These are phyloP conservation scores for Serripes groenlandicus DNA, from an alignment of 2,888 invertebrate genomes.

Conservation along the genomic window DNA sequence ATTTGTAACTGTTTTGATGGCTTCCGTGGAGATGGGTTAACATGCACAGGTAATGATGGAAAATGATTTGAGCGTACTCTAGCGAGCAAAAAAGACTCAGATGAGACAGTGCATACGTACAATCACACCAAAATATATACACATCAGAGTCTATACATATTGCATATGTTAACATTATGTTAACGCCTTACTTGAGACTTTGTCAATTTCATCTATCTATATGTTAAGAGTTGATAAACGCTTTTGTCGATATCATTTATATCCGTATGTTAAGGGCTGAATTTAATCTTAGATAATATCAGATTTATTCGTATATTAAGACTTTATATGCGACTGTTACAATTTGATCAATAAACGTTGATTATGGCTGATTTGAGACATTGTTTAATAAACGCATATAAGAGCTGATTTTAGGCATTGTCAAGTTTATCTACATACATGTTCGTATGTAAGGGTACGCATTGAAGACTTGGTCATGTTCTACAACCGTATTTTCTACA, in stretches of 20 bases:
- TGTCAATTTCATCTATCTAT: neutral
- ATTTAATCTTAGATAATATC: too few species aligned
- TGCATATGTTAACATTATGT: neutral
- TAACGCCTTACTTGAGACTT: neutral
- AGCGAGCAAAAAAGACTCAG: neutral
- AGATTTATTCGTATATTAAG: too few species aligned
- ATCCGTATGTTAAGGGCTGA: too few species aligned
- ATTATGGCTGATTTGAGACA: too few species aligned
- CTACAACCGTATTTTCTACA: too few species aligned
- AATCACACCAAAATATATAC: neutral
- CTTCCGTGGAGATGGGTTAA: neutral
- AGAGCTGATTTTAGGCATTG: too few species aligned
- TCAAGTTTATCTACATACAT: too few species aligned
- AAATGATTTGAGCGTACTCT: neutral
- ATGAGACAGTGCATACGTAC: neutral
- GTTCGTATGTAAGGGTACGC: too few species aligned
- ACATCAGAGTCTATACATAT: neutral
- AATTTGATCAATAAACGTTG: too few species aligned
- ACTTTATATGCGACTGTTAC: too few species aligned
- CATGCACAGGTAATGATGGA: slow-evolving; percentile 1
- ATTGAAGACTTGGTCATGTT: too few species aligned
- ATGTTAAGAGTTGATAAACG: neutral
- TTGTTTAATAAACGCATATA: too few species aligned
- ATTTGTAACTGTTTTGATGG: slow-evolving; percentile 2
- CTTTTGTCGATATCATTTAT: neutral